Percentiles rank a stretch among this genome's conserved stretches.
These are phyloP conservation scores for Pygoscelis antarcticus DNA, from an alignment of 2,113 vertebrate genomes.

Conservation along the genomic window DNA sequence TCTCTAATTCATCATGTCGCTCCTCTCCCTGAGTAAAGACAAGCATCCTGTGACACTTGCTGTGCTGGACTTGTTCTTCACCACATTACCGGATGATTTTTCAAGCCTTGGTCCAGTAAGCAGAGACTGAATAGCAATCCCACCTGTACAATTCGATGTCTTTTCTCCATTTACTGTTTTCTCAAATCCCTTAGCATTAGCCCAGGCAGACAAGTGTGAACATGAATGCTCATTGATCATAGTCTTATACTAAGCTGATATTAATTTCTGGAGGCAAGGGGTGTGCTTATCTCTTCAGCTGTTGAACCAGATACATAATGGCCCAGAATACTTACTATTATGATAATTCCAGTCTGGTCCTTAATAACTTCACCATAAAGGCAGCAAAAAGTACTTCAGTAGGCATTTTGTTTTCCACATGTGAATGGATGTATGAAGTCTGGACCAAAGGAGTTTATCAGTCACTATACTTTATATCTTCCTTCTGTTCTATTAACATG, in stretches of 20 bases:
- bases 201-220: not conserved
- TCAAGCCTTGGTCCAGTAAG: not conserved
- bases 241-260: not conserved
- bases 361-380: not conserved
- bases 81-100: not conserved
- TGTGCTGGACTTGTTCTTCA: not conserved
- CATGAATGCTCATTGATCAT: not conserved
- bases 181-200: not conserved
- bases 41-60: not conserved
- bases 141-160: not conserved
- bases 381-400: not conserved
- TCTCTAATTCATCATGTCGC: not conserved
- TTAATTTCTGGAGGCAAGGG: not conserved
- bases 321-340: not conserved
- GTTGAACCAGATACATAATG: not conserved
- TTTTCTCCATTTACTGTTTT: not conserved
- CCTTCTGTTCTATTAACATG: not conserved
- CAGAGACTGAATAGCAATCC: not conserved
- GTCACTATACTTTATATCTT: not conserved
- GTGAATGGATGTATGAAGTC: not conserved
- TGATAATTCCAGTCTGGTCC: not conserved
- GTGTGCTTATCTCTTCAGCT: not conserved
- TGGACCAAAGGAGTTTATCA: not conserved
- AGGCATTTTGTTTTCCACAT: not conserved
- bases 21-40: not conserved